phyloP scores from a whole-genome alignment of 2,113 vertebrate genomes.

The Carlito syrichta region DNA sequence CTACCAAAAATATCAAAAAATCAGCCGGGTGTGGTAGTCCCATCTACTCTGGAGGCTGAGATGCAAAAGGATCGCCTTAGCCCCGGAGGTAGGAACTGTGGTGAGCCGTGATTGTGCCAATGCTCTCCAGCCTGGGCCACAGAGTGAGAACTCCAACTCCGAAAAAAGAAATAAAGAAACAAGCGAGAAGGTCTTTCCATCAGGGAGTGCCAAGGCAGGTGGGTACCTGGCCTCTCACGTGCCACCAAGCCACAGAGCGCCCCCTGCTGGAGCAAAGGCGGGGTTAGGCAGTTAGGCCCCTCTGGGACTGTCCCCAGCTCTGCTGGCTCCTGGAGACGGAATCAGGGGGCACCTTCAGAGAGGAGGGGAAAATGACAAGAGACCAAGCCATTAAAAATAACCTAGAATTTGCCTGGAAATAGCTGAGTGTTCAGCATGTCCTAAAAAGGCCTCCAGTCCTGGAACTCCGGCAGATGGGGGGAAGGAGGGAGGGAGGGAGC shows the following conservation, averaged over 20 bases:
- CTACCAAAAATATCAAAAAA: no score
- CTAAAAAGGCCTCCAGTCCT: constrained; percentile 73
- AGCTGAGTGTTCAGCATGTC: constrained; percentile 72
- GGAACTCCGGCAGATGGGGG: constrained; percentile 48
- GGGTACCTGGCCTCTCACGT: not conserved
- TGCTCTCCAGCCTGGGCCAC: no score
- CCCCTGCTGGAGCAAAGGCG: constrained; percentile 10
- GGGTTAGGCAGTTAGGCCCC: not conserved
- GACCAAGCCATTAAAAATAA: constrained; percentile 76
- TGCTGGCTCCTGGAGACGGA: constrained; percentile 33
- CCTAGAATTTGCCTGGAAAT: constrained; percentile 75
- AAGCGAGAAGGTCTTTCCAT: not conserved
- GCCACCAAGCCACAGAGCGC: not conserved
- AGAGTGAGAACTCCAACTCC: no score
- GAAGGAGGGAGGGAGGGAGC: not conserved
- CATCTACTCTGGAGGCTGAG: no score
- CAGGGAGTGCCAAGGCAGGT: not conserved
- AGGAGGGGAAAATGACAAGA: constrained; percentile 62
- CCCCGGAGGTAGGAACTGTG: no score
- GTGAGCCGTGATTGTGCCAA: no score
- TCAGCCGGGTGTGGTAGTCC: no score
- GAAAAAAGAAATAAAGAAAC: no score
- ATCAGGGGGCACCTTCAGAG: constrained; percentile 60
- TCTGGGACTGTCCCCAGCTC: not conserved
- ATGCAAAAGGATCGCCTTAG: no score